Evolutionary conservation across 2,113 vertebrate species (phyloP).

Genomic region (Bubalus kerabau): DNA sequence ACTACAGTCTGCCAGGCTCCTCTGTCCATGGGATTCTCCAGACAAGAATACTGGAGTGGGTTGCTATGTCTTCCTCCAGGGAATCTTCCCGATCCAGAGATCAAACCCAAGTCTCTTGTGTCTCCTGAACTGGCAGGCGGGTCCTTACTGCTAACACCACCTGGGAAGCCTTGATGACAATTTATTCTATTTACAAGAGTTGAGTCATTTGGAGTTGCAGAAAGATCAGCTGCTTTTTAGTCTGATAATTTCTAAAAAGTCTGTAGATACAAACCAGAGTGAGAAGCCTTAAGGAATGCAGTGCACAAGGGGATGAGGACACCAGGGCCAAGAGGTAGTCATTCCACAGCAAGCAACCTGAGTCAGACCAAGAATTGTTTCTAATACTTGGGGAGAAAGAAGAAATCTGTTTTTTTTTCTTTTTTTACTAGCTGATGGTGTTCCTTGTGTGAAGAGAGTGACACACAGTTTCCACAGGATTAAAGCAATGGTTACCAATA

Average conservation of each 20-base stretch:
- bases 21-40: not conserved
- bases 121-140: not conserved
- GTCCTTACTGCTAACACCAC: fast-evolving
- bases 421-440: not conserved
- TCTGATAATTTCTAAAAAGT: not conserved
- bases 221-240: not conserved
- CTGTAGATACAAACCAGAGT: not conserved
- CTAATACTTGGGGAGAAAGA: not conserved
- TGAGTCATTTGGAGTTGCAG: not conserved
- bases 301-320: not conserved
- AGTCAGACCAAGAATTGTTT: not conserved
- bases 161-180: not conserved
- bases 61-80: not conserved
- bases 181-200: not conserved
- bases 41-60: not conserved
- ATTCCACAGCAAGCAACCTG: not conserved
- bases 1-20: not conserved
- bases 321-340: not conserved
- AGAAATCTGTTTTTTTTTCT: not conserved
- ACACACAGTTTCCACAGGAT: not conserved
- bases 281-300: not conserved
- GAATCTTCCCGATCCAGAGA: not conserved
- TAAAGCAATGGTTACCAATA: not conserved
- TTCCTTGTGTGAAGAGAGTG: not conserved
- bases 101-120: not conserved